Evolutionary conservation across 2,888 invertebrate species (phyloP).

Genomic region (Cantharis flavilabris): DNA sequence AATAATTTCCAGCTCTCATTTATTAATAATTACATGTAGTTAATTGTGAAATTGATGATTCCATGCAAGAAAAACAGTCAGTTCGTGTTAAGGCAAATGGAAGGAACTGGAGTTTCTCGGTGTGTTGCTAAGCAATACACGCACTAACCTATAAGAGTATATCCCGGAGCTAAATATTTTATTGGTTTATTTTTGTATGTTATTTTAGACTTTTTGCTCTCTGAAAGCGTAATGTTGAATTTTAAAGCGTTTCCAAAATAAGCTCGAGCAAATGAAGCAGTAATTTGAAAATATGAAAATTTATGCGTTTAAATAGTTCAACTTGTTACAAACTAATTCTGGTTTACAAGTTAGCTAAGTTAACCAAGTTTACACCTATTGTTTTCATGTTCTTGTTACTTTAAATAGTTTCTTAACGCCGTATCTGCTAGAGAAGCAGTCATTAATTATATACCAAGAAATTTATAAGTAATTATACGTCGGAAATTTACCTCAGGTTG

Average conservation of each 20-base stretch:
- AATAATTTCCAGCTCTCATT: background rate
- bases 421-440: constrained; percentile 2
- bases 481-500: background rate
- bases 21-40: background rate
- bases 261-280: background rate
- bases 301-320: constrained; percentile 31
- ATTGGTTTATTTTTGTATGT: background rate
- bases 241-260: background rate
- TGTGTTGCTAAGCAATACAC: background rate
- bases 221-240: background rate
- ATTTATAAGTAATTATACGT: background rate
- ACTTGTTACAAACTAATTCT: constrained; percentile 27
- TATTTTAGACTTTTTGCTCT: background rate
- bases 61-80: no score
- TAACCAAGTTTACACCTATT: constrained; percentile 24
- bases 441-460: constrained; percentile 15
- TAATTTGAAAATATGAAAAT: constrained; percentile 31
- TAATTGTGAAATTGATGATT: no score
- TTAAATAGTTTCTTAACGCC: constrained; percentile 21
- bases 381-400: constrained; percentile 18
- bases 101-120: background rate
- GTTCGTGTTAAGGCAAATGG: background rate
- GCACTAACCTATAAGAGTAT: background rate
- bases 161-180: background rate
- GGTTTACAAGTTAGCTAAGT: constrained; percentile 12